These are phyloP conservation scores for Percopsis omiscomaycus DNA, from an alignment of 2,797 vertebrate species.

Conservation along the genomic window DNA sequence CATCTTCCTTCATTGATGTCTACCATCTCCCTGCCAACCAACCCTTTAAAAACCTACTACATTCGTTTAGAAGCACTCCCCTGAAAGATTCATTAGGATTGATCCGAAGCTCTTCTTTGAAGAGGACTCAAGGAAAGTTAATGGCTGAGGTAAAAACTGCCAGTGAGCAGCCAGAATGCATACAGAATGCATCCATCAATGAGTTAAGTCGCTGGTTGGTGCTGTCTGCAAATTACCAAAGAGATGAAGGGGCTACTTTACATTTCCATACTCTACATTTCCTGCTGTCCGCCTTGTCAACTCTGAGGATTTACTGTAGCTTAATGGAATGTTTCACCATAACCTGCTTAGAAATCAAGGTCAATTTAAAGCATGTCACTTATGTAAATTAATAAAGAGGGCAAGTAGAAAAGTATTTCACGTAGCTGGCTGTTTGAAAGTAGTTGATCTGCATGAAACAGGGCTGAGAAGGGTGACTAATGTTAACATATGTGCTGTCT, in stretches of 20 bases:
- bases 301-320: constrained; percentile 45
- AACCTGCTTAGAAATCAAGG: constrained; percentile 22
- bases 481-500: constrained; percentile 49
- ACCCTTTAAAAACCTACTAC: constrained; percentile 68
- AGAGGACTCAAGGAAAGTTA: constrained; percentile 67
- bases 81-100: constrained; percentile 78
- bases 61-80: constrained; percentile 59
- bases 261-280: constrained; percentile 61
- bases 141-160: constrained; percentile 62
- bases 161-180: constrained; percentile 54
- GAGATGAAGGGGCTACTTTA: constrained; percentile 36
- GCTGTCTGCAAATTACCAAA: constrained; percentile 36
- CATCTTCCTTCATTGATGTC: constrained; percentile 69
- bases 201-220: constrained; percentile 64
- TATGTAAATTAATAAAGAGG: constrained; percentile 58
- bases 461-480: constrained; percentile 34
- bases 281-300: constrained; percentile 40
- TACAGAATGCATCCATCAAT: constrained; percentile 65
- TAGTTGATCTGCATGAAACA: constrained; percentile 53
- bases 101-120: constrained; percentile 70
- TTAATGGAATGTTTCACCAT: constrained; percentile 56
- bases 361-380: constrained; percentile 61
- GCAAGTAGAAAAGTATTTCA: constrained; percentile 29
- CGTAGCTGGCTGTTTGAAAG: constrained; percentile 50
- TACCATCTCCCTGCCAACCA: constrained; percentile 56